These are phyloP conservation scores for Callorhinus ursinus DNA, from an alignment of 2,113 vertebrate species.

Conservation along the genomic window DNA sequence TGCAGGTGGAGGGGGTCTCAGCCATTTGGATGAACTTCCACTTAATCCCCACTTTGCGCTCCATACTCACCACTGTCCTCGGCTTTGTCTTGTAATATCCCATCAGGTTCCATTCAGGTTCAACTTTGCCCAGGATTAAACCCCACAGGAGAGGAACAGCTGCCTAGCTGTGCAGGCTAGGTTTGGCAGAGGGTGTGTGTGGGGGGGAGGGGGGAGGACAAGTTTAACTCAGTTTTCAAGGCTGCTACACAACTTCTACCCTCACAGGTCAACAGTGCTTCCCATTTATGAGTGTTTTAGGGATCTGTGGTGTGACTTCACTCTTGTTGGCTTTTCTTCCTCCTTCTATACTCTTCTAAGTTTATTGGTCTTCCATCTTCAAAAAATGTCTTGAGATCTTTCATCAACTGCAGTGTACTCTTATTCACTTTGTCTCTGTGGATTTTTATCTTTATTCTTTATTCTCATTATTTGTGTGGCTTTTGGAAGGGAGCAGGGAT, in stretches of 20 bases:
- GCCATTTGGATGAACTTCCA: not conserved
- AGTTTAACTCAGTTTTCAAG: not conserved
- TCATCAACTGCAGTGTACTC: not conserved
- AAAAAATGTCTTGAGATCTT: not conserved
- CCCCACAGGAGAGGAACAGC: not conserved
- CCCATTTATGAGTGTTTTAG: not conserved
- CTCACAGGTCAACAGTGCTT: not conserved
- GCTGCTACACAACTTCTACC: not conserved
- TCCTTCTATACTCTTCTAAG: not conserved
- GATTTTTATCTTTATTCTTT: not conserved
- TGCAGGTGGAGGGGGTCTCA: not conserved
- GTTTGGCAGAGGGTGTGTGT: not conserved
- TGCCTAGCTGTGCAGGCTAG: not conserved
- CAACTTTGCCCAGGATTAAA: not conserved
- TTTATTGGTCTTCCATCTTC: not conserved
- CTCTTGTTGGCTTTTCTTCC: not conserved
- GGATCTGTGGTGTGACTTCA: not conserved
- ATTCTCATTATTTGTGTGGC: not conserved
- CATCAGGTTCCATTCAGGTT: not conserved
- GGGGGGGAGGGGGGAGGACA: too few species aligned
- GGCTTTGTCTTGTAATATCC: not conserved
- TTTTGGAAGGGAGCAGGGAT: constrained; percentile 27
- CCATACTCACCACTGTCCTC: not conserved
- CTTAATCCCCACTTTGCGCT: not conserved
- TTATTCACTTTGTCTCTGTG: not conserved